phyloP scores from a whole-genome alignment of 2,797 vertebrate species.

The Rhinichthys osculus region DNA sequence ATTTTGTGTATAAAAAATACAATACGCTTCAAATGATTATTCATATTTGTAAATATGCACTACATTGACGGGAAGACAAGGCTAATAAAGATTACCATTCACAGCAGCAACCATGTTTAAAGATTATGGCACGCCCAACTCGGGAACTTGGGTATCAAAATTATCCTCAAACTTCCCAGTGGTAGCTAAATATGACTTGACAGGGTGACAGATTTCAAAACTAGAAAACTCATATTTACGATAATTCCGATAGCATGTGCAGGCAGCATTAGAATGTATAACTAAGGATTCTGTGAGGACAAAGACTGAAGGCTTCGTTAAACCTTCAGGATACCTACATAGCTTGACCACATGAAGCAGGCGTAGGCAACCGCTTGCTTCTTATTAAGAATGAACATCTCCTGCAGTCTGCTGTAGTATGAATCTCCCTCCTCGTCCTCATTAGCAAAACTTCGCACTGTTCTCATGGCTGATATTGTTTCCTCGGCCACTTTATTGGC shows the following conservation, averaged over 20 bases:
- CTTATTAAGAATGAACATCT: constrained; percentile 89
- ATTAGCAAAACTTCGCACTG: constrained; percentile 93
- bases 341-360: constrained; percentile 91
- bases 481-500: constrained; percentile 95
- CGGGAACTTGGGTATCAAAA: too few relatives aligned
- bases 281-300: neutral
- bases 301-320: neutral
- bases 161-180: too few relatives aligned
- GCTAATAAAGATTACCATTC: too few relatives aligned
- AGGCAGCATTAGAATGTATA: too few relatives aligned
- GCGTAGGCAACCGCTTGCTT: constrained; percentile 89
- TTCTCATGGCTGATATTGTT: constrained; percentile 93
- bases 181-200: too few relatives aligned
- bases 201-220: too few relatives aligned
- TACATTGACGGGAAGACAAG: too few relatives aligned
- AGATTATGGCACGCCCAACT: too few relatives aligned
- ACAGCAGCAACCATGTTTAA: too few relatives aligned
- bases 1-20: neutral
- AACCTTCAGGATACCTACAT: constrained; percentile 78
- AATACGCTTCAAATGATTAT: neutral
- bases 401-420: constrained; percentile 83
- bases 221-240: too few relatives aligned
- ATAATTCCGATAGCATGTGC: too few relatives aligned
- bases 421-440: constrained; percentile 85
- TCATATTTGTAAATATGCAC: too few relatives aligned